Conservation (phyloP, 2,113 vertebrate genomes). For the Cyphomyrus discorhynchus region DNA sequence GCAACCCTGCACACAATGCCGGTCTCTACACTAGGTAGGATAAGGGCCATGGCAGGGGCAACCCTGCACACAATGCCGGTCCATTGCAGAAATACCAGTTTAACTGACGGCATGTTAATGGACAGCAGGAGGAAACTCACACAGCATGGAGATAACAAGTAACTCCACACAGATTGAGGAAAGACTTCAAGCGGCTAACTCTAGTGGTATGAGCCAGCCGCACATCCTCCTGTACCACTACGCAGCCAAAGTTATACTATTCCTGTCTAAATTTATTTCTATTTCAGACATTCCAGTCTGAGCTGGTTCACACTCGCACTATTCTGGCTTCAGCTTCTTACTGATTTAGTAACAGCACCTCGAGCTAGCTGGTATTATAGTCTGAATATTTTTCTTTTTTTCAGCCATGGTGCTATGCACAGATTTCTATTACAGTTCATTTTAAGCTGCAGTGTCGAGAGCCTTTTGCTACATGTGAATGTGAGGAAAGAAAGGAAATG, state of each 20-base stretch:
- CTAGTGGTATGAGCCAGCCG: neutral
- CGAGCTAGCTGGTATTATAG: neutral
- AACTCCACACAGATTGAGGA: neutral
- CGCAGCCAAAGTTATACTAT: neutral
- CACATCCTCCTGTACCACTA: neutral
- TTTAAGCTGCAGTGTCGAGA: neutral
- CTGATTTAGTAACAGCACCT: neutral
- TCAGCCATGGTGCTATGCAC: neutral
- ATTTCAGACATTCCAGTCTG: neutral
- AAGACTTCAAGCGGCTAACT: neutral
- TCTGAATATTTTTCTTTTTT: neutral
- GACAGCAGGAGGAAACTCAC: neutral
- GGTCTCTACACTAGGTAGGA: too few species aligned
- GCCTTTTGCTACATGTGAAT: neutral
- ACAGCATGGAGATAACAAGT: neutral
- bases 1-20: too few species aligned
- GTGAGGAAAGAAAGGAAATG: neutral
- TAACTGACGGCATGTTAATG: neutral
- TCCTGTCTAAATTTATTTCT: neutral
- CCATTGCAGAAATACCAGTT: neutral
- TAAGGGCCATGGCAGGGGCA: too few species aligned
- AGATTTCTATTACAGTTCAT: neutral
- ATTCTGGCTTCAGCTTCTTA: neutral
- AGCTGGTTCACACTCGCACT: neutral
- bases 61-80: too few species aligned